Conservation (phyloP, 2,888 invertebrate genomes). For the Amphipoea lucens region DNA sequence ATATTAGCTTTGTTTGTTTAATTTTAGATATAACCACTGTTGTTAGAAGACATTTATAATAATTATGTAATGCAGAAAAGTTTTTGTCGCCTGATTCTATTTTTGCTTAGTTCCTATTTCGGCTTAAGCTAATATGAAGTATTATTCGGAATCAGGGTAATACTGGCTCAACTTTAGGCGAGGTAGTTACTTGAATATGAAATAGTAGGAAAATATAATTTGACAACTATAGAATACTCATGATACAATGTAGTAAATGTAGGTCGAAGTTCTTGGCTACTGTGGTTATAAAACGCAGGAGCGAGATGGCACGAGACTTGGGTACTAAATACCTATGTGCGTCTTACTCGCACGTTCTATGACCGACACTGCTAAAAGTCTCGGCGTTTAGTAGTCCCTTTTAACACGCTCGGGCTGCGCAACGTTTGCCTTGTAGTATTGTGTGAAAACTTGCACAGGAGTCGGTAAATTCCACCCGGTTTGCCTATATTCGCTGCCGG, state of each 20-base stretch:
- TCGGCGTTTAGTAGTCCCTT: background rate
- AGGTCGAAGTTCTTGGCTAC: background rate
- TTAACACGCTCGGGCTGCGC: background rate
- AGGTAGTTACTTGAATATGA: slow-evolving; percentile 41
- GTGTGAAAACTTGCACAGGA: background rate
- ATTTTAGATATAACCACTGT: slow-evolving; percentile 21
- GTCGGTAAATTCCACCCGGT: background rate
- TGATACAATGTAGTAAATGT: slow-evolving; percentile 3
- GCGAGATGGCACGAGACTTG: background rate
- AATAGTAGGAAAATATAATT: slow-evolving; percentile 46
- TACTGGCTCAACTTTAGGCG: slow-evolving; percentile 31
- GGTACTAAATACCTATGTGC: background rate
- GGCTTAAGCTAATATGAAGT: slow-evolving; percentile 34
- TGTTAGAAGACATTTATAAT: slow-evolving; percentile 14
- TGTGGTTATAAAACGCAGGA: slow-evolving; percentile 3
- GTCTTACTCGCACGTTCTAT: slow-evolving; percentile 8
- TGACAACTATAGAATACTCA: slow-evolving; percentile 33
- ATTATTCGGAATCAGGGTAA: slow-evolving; percentile 41
- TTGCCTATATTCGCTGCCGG: background rate
- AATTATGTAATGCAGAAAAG: slow-evolving; percentile 23
- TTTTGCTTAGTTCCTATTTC: slow-evolving; percentile 43
- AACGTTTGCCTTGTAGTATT: background rate
- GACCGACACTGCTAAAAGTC: background rate
- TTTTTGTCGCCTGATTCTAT: slow-evolving; percentile 13
- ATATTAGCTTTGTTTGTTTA: slow-evolving; percentile 13